A percentile compares a stretch with the other conserved stretches of the same genome.
phyloP scores from a whole-genome alignment of 2,888 invertebrate genomes.

The Pseudococcus jackbeardsleyi region DNA sequence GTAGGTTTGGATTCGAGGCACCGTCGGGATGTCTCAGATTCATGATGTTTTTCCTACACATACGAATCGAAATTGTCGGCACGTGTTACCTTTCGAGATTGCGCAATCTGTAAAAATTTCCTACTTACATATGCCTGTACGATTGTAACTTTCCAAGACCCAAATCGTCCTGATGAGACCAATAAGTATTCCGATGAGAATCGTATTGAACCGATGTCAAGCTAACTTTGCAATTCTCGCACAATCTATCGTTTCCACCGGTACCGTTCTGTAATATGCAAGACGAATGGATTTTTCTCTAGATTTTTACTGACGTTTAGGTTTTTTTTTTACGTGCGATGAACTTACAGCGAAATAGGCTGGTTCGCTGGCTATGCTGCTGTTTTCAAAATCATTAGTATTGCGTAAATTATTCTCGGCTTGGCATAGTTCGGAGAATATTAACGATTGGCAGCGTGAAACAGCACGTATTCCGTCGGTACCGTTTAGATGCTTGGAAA shows the following conservation, averaged over 20 bases:
- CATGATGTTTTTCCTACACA: constrained; percentile 66
- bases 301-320: neutral
- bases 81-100: neutral
- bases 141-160: constrained; percentile 66
- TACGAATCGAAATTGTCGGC: neutral
- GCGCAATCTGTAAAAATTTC: neutral
- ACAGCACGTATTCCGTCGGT: constrained; percentile 67
- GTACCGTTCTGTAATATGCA: constrained; percentile 65
- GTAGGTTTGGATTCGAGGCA: constrained; percentile 91
- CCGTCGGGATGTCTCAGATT: constrained; percentile 90
- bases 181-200: constrained; percentile 41
- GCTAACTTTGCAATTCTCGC: constrained; percentile 68
- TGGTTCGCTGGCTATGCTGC: constrained; percentile 89
- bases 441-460: constrained; percentile 81
- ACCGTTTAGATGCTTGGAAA: constrained; percentile 65
- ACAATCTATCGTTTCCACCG: constrained; percentile 66
- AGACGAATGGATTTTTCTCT: neutral
- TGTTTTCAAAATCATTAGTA: constrained; percentile 72
- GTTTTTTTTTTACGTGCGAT: neutral
- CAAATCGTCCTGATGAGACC: constrained; percentile 64
- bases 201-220: constrained; percentile 64
- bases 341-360: constrained; percentile 74
- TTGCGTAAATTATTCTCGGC: constrained; percentile 60
- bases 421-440: constrained; percentile 76
- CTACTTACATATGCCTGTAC: constrained; percentile 66